These are phyloP conservation scores for Anguilla pacifica DNA, from an alignment of 2,797 vertebrate genomes.

Conservation along the genomic window DNA sequence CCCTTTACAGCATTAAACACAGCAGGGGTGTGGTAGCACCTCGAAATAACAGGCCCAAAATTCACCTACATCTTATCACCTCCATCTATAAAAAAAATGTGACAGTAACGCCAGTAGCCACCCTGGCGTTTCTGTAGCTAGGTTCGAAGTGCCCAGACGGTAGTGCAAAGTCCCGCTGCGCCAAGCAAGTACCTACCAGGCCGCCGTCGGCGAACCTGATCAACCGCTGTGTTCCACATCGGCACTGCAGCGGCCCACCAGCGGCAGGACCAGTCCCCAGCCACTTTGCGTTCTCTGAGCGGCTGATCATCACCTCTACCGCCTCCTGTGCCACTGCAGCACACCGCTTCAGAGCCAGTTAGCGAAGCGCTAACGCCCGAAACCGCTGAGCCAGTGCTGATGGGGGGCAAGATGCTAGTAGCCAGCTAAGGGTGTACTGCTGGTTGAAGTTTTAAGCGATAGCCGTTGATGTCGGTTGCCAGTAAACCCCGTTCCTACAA, in stretches of 20 bases:
- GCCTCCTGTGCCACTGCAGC: not conserved
- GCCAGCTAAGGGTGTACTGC: not conserved
- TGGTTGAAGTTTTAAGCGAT: not conserved
- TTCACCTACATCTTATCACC: not conserved
- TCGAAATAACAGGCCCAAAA: not conserved
- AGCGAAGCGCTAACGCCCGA: not conserved
- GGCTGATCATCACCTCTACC: not conserved
- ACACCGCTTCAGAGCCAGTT: not conserved
- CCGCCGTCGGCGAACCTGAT: too few relatives aligned
- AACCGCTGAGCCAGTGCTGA: not conserved
- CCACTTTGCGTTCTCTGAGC: not conserved
- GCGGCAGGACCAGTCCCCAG: not conserved
- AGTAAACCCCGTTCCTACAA: not conserved
- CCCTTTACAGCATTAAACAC: too few relatives aligned
- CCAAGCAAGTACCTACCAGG: too few relatives aligned
- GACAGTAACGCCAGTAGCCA: not conserved
- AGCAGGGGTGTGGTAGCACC: not conserved
- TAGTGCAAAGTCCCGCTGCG: not conserved
- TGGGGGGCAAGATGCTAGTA: not conserved
- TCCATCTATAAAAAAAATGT: not conserved
- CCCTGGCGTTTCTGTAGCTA: not conserved
- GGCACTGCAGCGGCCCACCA: not conserved
- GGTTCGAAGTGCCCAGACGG: not conserved
- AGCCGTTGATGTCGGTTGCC: not conserved
- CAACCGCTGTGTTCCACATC: not conserved